Conservation (phyloP, 2,888 invertebrate genomes). For the Epinotia bilunana region DNA sequence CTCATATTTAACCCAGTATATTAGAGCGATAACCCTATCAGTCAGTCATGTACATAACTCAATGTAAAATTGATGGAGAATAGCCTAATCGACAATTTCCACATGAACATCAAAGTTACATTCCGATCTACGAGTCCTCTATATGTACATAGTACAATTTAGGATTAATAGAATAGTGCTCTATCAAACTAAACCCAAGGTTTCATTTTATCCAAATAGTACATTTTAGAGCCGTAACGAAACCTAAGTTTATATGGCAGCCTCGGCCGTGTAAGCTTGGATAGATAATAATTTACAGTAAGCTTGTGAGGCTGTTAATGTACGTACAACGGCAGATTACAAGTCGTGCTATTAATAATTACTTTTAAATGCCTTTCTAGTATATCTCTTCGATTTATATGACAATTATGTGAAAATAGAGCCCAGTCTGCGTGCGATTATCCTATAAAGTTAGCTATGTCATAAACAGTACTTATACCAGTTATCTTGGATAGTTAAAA, state of each 20-base stretch:
- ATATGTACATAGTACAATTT: not conserved
- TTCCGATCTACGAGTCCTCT: not conserved
- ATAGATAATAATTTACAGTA: constrained; percentile 12
- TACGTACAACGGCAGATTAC: not conserved
- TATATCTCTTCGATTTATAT: not conserved
- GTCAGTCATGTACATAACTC: constrained; percentile 12
- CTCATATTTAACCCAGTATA: too few species aligned
- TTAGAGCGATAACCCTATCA: constrained; percentile 10
- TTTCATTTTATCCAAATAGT: not conserved
- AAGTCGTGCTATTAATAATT: constrained; percentile 9
- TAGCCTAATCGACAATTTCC: constrained; percentile 9
- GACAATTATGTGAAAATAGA: constrained; percentile 22
- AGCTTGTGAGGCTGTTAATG: not conserved
- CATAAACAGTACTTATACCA: constrained; percentile 1
- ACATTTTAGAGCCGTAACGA: not conserved
- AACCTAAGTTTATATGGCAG: constrained; percentile 1
- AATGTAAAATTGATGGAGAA: too few species aligned
- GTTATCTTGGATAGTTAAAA: not conserved
- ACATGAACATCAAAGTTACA: not conserved
- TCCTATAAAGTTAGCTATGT: constrained; percentile 10
- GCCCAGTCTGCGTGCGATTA: constrained; percentile 7
- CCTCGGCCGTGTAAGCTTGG: not conserved
- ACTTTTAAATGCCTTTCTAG: constrained; percentile 11
- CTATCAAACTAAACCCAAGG: not conserved
- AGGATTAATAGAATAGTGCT: not conserved